These are phyloP conservation scores for Rhagophthalmus giganteus DNA, from an alignment of 2,888 invertebrate genomes.

Conservation along the genomic window DNA sequence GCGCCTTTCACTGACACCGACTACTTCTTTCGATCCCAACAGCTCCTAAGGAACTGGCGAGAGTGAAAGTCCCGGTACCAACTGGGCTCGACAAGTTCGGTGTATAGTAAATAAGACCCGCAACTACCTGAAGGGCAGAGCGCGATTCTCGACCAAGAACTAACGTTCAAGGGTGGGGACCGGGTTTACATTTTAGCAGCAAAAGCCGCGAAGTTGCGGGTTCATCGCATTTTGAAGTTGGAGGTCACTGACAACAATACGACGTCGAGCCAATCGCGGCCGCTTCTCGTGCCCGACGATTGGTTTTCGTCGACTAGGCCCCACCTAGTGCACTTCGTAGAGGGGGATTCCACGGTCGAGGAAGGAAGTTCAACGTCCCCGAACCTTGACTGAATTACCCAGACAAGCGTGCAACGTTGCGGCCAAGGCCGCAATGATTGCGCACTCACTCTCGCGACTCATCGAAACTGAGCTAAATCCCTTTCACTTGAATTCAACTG, in stretches of 20 bases:
- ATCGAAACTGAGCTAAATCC: constrained; percentile 49
- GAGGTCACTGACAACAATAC: constrained; percentile 81
- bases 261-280: constrained; percentile 57
- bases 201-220: constrained; percentile 64
- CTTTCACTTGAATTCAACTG: constrained; percentile 44
- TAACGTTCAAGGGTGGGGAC: constrained; percentile 55
- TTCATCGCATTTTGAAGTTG: constrained; percentile 79
- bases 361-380: constrained; percentile 75
- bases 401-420: constrained; percentile 60
- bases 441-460: constrained; percentile 44
- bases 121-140: constrained; percentile 55
- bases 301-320: constrained; percentile 54
- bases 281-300: constrained; percentile 51
- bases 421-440: constrained; percentile 45
- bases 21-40: constrained; percentile 35
- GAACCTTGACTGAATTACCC: constrained; percentile 86
- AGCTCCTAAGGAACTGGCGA: constrained; percentile 52
- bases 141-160: constrained; percentile 48
- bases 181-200: constrained; percentile 57
- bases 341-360: constrained; percentile 41
- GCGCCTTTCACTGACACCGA: constrained; percentile 33
- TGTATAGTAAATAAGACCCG: constrained; percentile 54
- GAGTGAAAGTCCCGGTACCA: constrained; percentile 57
- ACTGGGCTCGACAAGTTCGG: constrained; percentile 52
- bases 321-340: constrained; percentile 38